These are phyloP conservation scores for Tigriopus japonicus DNA, from an alignment of 1,140 invertebrate genomes.

Conservation along the genomic window DNA sequence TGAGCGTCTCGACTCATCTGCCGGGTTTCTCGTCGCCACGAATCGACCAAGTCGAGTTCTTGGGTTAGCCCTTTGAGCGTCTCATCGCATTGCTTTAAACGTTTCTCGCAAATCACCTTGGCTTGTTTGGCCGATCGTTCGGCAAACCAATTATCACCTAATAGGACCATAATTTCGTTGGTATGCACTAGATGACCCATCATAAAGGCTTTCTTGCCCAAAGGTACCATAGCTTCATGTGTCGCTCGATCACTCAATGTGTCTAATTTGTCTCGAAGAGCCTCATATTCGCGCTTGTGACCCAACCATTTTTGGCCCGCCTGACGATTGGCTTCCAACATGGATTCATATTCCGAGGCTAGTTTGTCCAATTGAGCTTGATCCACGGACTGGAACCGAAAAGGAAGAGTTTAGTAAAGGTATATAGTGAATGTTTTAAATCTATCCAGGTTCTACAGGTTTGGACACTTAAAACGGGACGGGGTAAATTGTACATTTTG, in stretches of 20 bases:
- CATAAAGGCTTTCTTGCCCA: slow-evolving; percentile 40
- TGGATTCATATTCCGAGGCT: background rate
- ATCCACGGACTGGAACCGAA: too few relatives aligned
- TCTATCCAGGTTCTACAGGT: too few relatives aligned
- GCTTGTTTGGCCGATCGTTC: slow-evolving; percentile 44
- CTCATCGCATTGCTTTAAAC: slow-evolving; percentile 33
- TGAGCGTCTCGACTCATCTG: slow-evolving; percentile 24
- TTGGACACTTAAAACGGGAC: too few relatives aligned
- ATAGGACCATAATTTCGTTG: slow-evolving; percentile 43
- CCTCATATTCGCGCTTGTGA: slow-evolving; percentile 7
- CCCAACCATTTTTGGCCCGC: background rate
- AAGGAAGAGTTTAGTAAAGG: too few relatives aligned
- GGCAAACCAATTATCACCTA: slow-evolving; percentile 50
- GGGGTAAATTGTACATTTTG: too few relatives aligned
- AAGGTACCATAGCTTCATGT: slow-evolving; percentile 34
- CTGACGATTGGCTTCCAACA: background rate
- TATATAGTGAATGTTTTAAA: too few relatives aligned
- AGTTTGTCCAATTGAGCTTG: background rate
- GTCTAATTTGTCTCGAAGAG: background rate
- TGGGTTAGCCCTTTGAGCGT: slow-evolving; percentile 28
- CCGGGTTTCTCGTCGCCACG: slow-evolving; percentile 25
- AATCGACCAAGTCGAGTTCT: slow-evolving; percentile 29
- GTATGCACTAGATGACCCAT: slow-evolving; percentile 46
- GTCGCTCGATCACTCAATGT: background rate
- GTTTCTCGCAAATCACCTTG: slow-evolving; percentile 36